phyloP scores from a whole-genome alignment of 1,140 invertebrate genomes.

The Plutomurus gul region DNA sequence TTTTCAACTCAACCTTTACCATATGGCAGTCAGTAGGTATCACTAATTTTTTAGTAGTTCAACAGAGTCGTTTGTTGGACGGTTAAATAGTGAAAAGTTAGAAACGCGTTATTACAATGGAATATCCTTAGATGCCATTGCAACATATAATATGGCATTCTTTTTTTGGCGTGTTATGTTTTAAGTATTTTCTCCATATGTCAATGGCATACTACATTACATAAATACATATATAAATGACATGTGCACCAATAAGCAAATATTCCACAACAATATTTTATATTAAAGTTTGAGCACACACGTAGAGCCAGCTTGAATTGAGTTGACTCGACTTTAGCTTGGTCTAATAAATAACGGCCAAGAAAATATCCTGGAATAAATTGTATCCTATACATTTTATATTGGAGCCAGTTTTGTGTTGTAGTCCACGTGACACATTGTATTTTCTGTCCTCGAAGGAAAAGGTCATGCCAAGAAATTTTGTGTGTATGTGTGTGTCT shows the following conservation, averaged over 20 bases:
- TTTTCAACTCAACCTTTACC: too few species aligned
- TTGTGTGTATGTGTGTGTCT: too few species aligned
- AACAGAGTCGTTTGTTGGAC: too few species aligned
- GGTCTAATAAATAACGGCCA: neutral
- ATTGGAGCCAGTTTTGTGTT: neutral
- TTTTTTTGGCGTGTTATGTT: neutral
- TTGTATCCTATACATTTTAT: neutral
- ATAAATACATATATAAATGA: constrained; percentile 29
- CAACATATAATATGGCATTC: too few species aligned
- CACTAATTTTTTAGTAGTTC: too few species aligned
- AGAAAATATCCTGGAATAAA: constrained; percentile 3
- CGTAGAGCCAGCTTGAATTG: neutral
- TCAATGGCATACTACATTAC: neutral
- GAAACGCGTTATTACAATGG: too few species aligned
- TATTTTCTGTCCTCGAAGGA: neutral
- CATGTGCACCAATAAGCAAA: constrained; percentile 6
- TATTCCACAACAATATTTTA: neutral
- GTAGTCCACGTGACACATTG: neutral
- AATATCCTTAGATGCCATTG: too few species aligned
- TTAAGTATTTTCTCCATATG: neutral
- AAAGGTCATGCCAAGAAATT: constrained; percentile 11
- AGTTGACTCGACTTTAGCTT: neutral
- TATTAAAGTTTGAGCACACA: constrained; percentile 20
- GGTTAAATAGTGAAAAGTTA: too few species aligned
- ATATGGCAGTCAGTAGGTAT: too few species aligned